Base-by-base conservation (phyloP, 2,113 vertebrate genomes). In the Callipepla californica region DNA sequence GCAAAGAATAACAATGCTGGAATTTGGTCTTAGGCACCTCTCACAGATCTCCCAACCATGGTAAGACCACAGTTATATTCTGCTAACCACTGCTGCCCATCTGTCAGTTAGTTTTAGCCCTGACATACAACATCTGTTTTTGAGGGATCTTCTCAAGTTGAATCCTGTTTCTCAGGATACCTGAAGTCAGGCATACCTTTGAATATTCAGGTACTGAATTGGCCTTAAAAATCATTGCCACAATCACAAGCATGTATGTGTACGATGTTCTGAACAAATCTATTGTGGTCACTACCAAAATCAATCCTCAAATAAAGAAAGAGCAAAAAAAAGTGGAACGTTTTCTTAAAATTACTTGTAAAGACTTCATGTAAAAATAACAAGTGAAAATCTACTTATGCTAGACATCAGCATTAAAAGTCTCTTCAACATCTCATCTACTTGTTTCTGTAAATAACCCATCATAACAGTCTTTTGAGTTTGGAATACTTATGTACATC, bases 171-270 rank as follows among this genome's bases (percentile, higher is more conserved):
- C 22, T 79, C 42, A 53, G 34, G 20, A 77, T 8, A 88, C 10
- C 13, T n/a, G 61, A 59, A 40, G 18, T 66, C 11, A 55, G 18
- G 6, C 6, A n/a, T 14, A 48, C 1, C 3, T 90, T 65, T 66
- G 23, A 62, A 40, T n/a, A 63, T 2, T 9, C 15, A 34, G 9
- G 19, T 72, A 63, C 53, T 80, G 6, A 32, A 38, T 11, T 55
- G 40, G 76, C 5, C 17, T 66, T 73, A 58, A 85, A 73, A 66
- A 50, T 57, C 12, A 67, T n/a, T 80, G 50, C 50, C 16, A 8
- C 62, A 30, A 66, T 6, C 3, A 9, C 58, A 53, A 50, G 8
- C 30, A 51, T 12, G 15, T 23, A 47, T 0, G 0, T 50, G 10
- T 74, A 55, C 75, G 16, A 63, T 25, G 70, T 90, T 77, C 42